phyloP scores from a whole-genome alignment of 2,113 vertebrate genomes.

The Perca fluviatilis region DNA sequence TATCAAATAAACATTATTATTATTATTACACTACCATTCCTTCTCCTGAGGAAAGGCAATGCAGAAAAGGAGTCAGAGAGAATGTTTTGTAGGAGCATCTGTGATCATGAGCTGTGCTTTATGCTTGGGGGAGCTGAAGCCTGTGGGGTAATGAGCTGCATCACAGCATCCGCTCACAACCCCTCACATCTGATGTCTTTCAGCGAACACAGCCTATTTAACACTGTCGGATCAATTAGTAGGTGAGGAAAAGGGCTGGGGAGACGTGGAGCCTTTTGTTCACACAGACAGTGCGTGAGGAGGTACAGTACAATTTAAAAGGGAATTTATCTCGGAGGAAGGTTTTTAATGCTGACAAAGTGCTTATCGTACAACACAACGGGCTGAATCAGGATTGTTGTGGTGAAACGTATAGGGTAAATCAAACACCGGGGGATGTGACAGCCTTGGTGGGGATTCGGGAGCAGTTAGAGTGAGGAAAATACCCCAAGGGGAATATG shows the following conservation, averaged over 20 bases:
- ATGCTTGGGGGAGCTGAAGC: conserved; percentile 38
- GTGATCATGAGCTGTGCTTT: conserved; percentile 67
- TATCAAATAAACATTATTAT: too few relatives aligned
- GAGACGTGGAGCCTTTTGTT: conserved; percentile 54
- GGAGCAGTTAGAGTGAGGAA: conserved; percentile 40
- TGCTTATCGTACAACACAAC: conserved; percentile 37
- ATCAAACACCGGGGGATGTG: conserved; percentile 62
- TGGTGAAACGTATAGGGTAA: conserved; percentile 25
- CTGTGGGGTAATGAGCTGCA: conserved; percentile 73
- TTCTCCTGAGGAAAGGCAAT: conserved; percentile 11
- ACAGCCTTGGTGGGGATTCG: conserved; percentile 38
- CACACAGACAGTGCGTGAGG: conserved; percentile 13
- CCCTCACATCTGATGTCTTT: conserved; percentile 59
- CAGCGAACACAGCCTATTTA: conserved; percentile 56
- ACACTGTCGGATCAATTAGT: conserved; percentile 70
- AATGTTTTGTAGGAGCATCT: conserved; percentile 61
- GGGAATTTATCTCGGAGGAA: conserved; percentile 41
- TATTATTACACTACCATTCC: too few relatives aligned
- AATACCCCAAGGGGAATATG: conserved; percentile 52
- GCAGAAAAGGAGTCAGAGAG: conserved; percentile 47
- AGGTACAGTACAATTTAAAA: conserved; percentile 20
- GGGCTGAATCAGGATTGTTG: conserved; percentile 36
- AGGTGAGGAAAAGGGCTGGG: conserved; percentile 64
- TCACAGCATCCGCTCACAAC: conserved; percentile 63
- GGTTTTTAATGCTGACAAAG: conserved; percentile 34